Percentiles rank a stretch among this genome's conserved stretches.
These are phyloP conservation scores for Aporophyla nigra DNA, from an alignment of 2,888 invertebrate species.

Conservation along the genomic window DNA sequence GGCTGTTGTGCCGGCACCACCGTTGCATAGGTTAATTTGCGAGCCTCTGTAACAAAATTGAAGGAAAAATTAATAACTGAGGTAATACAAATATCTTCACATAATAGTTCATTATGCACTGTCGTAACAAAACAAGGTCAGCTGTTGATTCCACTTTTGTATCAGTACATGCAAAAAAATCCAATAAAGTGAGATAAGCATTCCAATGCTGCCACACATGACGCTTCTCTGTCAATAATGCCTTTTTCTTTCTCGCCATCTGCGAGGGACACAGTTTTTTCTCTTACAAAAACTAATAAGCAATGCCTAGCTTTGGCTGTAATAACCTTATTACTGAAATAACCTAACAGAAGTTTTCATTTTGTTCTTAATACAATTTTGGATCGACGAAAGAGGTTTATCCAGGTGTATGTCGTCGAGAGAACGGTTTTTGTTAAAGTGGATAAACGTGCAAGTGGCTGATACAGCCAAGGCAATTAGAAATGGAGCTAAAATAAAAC, in stretches of 20 bases:
- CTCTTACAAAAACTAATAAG: slow-evolving; percentile 10
- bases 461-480: neutral
- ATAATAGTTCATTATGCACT: neutral
- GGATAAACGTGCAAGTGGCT: neutral
- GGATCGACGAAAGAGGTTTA: neutral
- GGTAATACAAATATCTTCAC: neutral
- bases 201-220: slow-evolving; percentile 3
- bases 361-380: neutral
- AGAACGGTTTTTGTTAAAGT: neutral
- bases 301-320: neutral
- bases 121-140: neutral
- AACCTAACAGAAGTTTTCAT: neutral
- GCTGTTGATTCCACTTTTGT: neutral
- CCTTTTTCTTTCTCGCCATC: slow-evolving; percentile 18
- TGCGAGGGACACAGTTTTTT: slow-evolving; percentile 19
- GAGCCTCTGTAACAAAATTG: slow-evolving; percentile 91
- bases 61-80: slow-evolving; percentile 11
- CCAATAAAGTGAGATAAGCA: neutral
- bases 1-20: slow-evolving; percentile 89
- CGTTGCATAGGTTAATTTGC: slow-evolving; percentile 94
- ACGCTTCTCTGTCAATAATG: slow-evolving; percentile 11
- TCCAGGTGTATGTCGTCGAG: neutral
- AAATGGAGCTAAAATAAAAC: neutral
- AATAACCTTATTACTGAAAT: neutral
- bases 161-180: neutral